Conservation (phyloP, 2,888 invertebrate genomes). For the Drosophila subquinaria region DNA sequence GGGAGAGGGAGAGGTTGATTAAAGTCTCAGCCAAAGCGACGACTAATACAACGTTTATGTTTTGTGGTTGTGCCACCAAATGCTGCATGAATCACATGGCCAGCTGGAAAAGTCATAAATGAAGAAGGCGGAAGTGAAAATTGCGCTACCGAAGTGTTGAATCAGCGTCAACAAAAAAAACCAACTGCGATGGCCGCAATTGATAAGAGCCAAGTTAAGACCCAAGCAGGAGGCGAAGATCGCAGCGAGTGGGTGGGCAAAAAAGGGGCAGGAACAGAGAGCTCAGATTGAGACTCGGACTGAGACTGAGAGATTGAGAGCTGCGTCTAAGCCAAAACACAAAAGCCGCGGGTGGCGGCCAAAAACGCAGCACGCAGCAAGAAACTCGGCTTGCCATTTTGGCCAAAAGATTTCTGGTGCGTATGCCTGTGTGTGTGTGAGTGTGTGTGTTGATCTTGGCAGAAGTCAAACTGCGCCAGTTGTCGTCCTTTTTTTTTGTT, state of each 20-base stretch:
- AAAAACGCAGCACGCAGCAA: conserved; percentile 65
- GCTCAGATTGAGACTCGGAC: not conserved
- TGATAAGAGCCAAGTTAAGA: conserved; percentile 42
- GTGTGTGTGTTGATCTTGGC: conserved; percentile 35
- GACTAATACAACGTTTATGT: conserved; percentile 41
- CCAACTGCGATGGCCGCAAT: conserved; percentile 49
- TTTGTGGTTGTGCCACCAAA: conserved; percentile 31
- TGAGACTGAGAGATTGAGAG: conserved; percentile 7
- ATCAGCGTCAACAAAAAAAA: conserved; percentile 43
- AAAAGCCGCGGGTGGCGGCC: conserved; percentile 67
- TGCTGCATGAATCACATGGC: conserved; percentile 53
- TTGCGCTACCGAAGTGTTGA: conserved; percentile 72
- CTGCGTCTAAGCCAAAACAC: conserved; percentile 67
- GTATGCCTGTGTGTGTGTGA: conserved; percentile 29
- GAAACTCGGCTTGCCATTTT: conserved; percentile 40
- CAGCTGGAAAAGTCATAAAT: conserved; percentile 28
- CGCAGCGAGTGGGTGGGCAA: conserved; percentile 17
- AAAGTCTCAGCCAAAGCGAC: conserved; percentile 25
- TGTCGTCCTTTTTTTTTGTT: conserved; percentile 68
- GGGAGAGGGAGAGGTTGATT: not conserved
- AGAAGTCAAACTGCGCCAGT: conserved; percentile 78
- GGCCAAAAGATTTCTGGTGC: conserved; percentile 35
- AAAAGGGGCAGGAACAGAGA: conserved; percentile 1
- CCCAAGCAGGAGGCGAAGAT: conserved; percentile 1
- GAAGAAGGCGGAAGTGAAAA: conserved; percentile 66